phyloP scores from a whole-genome alignment of 1,140 invertebrate genomes.

The Semibalanus balanoides region DNA sequence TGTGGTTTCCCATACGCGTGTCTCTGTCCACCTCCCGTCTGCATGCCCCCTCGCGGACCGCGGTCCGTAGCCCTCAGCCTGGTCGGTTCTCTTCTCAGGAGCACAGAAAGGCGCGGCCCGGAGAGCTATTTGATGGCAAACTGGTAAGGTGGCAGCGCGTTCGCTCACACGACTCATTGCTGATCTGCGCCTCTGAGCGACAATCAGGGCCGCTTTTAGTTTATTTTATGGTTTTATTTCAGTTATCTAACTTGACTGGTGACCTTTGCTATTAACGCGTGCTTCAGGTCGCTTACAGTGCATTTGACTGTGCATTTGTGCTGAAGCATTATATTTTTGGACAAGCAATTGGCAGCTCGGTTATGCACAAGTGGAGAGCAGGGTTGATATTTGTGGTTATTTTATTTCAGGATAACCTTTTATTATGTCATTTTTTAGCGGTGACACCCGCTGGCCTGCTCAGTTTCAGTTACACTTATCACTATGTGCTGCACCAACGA shows the following conservation, averaged over 20 bases:
- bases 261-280: background rate
- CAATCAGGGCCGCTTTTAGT: background rate
- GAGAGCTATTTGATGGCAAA: background rate
- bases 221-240: slow-evolving; percentile 9
- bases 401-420: background rate
- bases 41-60: background rate
- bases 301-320: no score
- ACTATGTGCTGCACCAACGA: background rate
- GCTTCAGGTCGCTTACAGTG: no score
- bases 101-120: slow-evolving; percentile 6
- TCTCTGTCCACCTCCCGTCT: background rate
- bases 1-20: background rate
- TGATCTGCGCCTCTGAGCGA: no score
- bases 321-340: no score
- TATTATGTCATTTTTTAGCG: background rate
- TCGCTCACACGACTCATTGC: background rate
- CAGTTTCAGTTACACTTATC: background rate
- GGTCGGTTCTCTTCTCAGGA: slow-evolving; percentile 12
- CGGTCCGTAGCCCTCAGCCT: background rate
- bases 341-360: no score
- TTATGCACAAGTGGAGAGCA: no score
- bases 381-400: no score
- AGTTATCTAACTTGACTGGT: background rate
- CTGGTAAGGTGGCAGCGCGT: background rate
- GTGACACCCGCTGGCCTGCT: background rate